These are phyloP conservation scores for Apodemia zela DNA, from an alignment of 2,888 invertebrate species.

Conservation along the genomic window DNA sequence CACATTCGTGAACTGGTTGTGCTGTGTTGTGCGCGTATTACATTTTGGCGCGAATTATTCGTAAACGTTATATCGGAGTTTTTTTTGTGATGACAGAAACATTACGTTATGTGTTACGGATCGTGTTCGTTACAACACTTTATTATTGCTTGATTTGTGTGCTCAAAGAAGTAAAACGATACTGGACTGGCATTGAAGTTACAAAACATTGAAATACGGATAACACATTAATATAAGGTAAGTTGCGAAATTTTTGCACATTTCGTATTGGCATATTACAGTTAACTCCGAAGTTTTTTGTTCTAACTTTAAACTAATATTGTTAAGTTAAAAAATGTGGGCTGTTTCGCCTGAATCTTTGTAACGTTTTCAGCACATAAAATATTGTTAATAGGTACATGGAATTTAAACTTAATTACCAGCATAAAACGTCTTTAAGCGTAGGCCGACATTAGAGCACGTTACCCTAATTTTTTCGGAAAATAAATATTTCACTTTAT, in stretches of 20 bases:
- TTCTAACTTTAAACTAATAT: not conserved
- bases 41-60: conserved; percentile 43
- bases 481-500: too few relatives aligned
- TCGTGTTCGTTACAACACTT: conserved; percentile 56
- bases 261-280: not conserved
- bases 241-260: conserved; percentile 24
- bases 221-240: conserved; percentile 30
- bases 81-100: conserved; percentile 63
- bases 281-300: not conserved
- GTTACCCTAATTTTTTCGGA: too few relatives aligned
- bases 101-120: conserved; percentile 53
- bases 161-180: conserved; percentile 58
- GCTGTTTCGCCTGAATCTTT: too few relatives aligned
- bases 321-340: too few relatives aligned
- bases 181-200: conserved; percentile 43
- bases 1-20: conserved; percentile 30
- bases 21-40: conserved; percentile 36
- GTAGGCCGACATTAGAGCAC: too few relatives aligned
- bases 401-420: too few relatives aligned
- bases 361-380: too few relatives aligned
- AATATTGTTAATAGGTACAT: too few relatives aligned
- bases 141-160: conserved; percentile 62
- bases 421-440: too few relatives aligned
- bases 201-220: conserved; percentile 37
- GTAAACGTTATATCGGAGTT: not conserved